phyloP scores from a whole-genome alignment of 2,113 vertebrate species.

The Malurus alboscapulatus region DNA sequence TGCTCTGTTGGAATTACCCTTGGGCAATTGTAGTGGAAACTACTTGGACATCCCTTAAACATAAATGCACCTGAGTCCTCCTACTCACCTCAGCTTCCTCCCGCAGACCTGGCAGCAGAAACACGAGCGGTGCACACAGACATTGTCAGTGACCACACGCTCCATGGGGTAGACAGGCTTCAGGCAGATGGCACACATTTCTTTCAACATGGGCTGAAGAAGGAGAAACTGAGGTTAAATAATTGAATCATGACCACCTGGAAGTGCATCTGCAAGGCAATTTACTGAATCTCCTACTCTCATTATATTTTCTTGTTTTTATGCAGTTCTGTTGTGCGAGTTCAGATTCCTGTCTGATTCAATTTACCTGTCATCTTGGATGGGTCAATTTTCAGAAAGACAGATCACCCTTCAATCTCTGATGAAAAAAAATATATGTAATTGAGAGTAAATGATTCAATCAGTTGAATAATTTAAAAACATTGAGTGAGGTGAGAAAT shows the following conservation, averaged over 20 bases:
- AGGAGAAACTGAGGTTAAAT: constrained; percentile 6
- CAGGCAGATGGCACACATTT: constrained; percentile 77
- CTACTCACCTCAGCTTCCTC: constrained; percentile 83
- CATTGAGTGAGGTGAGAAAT: background rate
- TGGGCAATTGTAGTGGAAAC: background rate
- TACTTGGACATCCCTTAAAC: background rate
- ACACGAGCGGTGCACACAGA: constrained; percentile 78
- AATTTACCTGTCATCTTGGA: background rate
- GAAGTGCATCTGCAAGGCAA: background rate
- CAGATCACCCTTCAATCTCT: background rate
- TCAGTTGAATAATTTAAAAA: background rate
- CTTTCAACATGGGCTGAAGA: constrained; percentile 59
- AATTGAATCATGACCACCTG: background rate
- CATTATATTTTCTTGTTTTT: background rate
- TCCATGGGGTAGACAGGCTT: constrained; percentile 80
- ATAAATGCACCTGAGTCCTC: background rate
- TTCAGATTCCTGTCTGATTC: background rate
- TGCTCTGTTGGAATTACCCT: background rate
- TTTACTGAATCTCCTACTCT: background rate
- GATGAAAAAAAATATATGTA: background rate
- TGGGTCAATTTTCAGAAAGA: background rate
- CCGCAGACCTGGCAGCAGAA: constrained; percentile 84
- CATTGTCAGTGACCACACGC: constrained; percentile 71
- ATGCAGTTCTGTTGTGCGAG: background rate
- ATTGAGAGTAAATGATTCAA: background rate